These are phyloP conservation scores for Lathamus discolor DNA, from an alignment of 2,113 vertebrate species.

Conservation along the genomic window DNA sequence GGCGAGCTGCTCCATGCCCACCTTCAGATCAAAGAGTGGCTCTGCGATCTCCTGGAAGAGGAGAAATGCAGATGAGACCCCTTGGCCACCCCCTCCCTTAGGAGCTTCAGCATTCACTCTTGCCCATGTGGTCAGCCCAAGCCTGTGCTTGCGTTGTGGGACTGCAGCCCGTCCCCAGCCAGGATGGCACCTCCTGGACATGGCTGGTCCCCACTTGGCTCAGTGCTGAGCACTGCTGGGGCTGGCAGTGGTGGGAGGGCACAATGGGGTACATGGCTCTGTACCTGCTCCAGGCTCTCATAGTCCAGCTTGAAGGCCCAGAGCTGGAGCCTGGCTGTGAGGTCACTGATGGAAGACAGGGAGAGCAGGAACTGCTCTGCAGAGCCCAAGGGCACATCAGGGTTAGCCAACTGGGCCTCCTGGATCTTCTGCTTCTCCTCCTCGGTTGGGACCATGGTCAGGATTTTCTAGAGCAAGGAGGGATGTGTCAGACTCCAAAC, in stretches of 20 bases:
- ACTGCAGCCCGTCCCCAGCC: neutral
- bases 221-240: neutral
- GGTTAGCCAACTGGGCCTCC: conserved; percentile 89
- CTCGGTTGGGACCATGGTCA: conserved; percentile 92
- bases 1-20: conserved; percentile 93
- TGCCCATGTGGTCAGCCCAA: neutral
- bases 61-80: neutral
- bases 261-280: neutral
- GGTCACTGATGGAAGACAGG: conserved; percentile 87
- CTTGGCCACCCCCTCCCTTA: neutral
- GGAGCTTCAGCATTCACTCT: neutral
- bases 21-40: conserved; percentile 92
- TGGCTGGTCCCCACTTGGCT: neutral
- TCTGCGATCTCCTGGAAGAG: conserved; percentile 89
- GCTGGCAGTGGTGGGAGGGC: neutral
- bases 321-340: conserved; percentile 89
- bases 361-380: conserved; percentile 92
- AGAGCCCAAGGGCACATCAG: conserved; percentile 87
- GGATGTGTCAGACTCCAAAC: neutral
- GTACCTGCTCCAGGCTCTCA: conserved; percentile 91
- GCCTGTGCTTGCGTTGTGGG: neutral
- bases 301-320: conserved; percentile 98
- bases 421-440: conserved; percentile 95
- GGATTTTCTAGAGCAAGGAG: conserved; percentile 83
- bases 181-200: neutral